Evolutionary conservation across 2,113 vertebrate species (phyloP), one percentile per base, ranked within the genome.

Genomic region (Uropsilus gracilis): DNA sequence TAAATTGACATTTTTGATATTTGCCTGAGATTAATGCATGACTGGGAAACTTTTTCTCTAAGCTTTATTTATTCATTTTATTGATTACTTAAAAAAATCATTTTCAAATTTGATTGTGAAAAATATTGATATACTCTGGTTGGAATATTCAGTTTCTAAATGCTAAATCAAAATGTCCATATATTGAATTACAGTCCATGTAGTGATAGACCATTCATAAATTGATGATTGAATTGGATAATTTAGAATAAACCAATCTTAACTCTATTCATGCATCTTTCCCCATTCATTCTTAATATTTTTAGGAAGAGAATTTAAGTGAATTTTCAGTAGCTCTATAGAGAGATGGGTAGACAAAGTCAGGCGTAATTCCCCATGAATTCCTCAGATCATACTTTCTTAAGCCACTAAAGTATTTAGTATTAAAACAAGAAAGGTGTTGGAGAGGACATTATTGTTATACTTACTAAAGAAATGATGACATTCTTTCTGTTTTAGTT

Each of bases 81-180:
- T 90, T 63, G 73, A 89, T 86, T 95, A 75, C 61, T 39, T 88
- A 94, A 78, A 66, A 72, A 75, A 87, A 80, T 73, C 9, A 89
- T 48, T 92, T 92, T 86, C 28, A 91, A 61, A 20, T 5, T 82
- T 95, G 53, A 96, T 87, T 92, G 87, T 84, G 68, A 90, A 92
- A 90, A 72, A 63, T 90, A 73, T 81, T 16, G 24, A 72, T 87
- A 57, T 48, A 32, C 22, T 44, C 42, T 63, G 37, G 3, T 84
- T 88, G 24, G 48, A 90, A 76, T 91, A 37, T n/a, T 75, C 53
- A 22, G 18, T 55, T 85, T 81, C 91, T 81, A 69, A 81, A 88
- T 71, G 57, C 26, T 90, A 88, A 94, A 88, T 59, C 73, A 85
- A 87, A 81, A 2, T 28, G 44, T 18, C 50, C 8, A 69, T 69